phyloP scores from a whole-genome alignment of 2,113 vertebrate genomes.

The Vidua chalybeata region DNA sequence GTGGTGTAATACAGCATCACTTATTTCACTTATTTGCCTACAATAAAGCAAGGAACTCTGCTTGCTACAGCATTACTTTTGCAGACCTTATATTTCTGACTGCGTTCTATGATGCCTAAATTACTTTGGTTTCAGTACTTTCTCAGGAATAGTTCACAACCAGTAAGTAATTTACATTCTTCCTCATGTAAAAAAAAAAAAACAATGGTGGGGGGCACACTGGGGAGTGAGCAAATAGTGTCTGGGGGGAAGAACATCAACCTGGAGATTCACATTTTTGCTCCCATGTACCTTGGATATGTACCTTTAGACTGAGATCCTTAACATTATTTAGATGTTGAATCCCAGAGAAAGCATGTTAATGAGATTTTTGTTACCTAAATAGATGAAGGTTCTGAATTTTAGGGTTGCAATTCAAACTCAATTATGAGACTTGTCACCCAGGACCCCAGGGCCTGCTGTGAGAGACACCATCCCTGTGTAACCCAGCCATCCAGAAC shows the following conservation, averaged over 20 bases:
- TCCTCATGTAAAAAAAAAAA: neutral
- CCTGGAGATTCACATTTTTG: neutral
- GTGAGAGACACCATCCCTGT: no score
- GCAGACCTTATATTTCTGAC: neutral
- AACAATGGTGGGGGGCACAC: neutral
- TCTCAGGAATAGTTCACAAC: neutral
- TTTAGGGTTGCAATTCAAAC: neutral
- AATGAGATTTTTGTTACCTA: neutral
- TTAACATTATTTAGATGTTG: neutral
- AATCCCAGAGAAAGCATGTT: neutral
- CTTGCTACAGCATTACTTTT: neutral
- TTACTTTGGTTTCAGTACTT: neutral
- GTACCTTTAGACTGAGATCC: neutral
- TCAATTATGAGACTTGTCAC: neutral
- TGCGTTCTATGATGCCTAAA: neutral
- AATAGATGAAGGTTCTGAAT: neutral
- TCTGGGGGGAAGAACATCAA: neutral
- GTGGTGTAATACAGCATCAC: neutral
- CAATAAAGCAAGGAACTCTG: neutral
- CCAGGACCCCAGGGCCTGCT: neutral
- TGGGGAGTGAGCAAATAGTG: neutral
- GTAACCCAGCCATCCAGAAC: neutral
- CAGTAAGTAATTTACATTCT: neutral
- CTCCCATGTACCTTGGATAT: fast-evolving
- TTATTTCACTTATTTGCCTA: neutral